Evolutionary conservation across 2,113 vertebrate genomes (phyloP).

Genomic region (Verasper variegatus): DNA sequence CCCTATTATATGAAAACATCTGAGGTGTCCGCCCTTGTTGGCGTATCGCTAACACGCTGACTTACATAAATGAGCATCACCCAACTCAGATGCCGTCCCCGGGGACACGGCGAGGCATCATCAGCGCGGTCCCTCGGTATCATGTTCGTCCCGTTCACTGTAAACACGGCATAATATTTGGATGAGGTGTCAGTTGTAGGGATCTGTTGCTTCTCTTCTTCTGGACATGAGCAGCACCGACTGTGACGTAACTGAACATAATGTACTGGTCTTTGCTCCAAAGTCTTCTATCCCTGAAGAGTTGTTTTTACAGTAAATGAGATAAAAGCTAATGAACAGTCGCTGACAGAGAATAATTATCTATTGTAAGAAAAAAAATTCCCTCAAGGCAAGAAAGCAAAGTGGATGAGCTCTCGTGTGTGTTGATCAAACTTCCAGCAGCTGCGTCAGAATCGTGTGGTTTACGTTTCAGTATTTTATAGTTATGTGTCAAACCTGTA

Average conservation of each 20-base stretch:
- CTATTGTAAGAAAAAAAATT: too few species aligned
- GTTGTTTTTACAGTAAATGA: neutral
- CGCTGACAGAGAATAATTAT: too few species aligned
- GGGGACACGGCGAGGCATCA: slow-evolving; percentile 29
- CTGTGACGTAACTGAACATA: neutral
- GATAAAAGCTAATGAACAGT: too few species aligned
- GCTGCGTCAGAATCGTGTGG: too few species aligned
- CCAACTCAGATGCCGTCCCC: slow-evolving; percentile 18
- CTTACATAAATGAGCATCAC: slow-evolving; percentile 46
- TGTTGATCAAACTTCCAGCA: too few species aligned
- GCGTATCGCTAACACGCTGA: slow-evolving; percentile 26
- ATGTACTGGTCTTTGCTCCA: neutral
- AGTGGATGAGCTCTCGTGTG: too few species aligned
- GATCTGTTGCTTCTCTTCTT: slow-evolving; percentile 3
- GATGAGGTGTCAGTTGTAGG: slow-evolving; percentile 26
- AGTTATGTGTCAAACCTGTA: too few species aligned
- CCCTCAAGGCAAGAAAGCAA: too few species aligned
- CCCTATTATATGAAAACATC: slow-evolving; percentile 36
- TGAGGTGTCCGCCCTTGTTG: slow-evolving; percentile 33
- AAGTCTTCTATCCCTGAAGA: neutral
- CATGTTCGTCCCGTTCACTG: slow-evolving; percentile 27
- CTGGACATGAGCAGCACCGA: neutral
- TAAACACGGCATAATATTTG: neutral
- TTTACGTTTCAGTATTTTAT: too few species aligned
- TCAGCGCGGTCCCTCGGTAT: slow-evolving; percentile 3